Conservation (phyloP, 1,140 invertebrate genomes). For the Heliconius himera region DNA sequence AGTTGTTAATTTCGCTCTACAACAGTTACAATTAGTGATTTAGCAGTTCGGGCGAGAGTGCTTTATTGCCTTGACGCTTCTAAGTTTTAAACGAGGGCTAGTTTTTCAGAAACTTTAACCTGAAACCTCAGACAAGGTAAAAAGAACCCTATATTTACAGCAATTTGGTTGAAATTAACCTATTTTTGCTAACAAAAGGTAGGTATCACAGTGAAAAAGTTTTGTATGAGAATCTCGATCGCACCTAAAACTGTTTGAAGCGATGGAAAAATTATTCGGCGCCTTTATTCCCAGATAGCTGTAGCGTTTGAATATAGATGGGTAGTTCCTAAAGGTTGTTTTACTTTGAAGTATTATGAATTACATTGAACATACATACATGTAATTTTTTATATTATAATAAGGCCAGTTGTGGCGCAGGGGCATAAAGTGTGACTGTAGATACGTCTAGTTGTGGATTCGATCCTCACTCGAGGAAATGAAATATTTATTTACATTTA, state of each 20-base stretch:
- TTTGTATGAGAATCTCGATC: slow-evolving; percentile 38
- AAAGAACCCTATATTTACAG: neutral
- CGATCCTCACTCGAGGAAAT: no score
- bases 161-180: neutral
- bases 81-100: slow-evolving; percentile 34
- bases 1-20: slow-evolving; percentile 46
- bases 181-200: slow-evolving; percentile 1
- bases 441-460: no score
- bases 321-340: slow-evolving; percentile 10
- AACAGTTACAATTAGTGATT: slow-evolving; percentile 46
- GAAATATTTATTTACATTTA: no score
- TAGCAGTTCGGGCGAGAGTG: slow-evolving; percentile 43
- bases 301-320: slow-evolving; percentile 35
- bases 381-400: neutral
- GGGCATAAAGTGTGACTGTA: no score
- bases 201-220: slow-evolving; percentile 36
- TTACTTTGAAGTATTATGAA: neutral
- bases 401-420: no score
- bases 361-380: no score
- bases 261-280: slow-evolving; percentile 49
- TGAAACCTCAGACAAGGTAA: neutral
- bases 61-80: slow-evolving; percentile 44
- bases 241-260: slow-evolving; percentile 37
- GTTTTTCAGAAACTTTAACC: slow-evolving; percentile 30
- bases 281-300: slow-evolving; percentile 35